Percentiles rank a stretch among this genome's conserved stretches.
Conservation (phyloP, 2,888 invertebrate species). For the Brachyptera putata region DNA sequence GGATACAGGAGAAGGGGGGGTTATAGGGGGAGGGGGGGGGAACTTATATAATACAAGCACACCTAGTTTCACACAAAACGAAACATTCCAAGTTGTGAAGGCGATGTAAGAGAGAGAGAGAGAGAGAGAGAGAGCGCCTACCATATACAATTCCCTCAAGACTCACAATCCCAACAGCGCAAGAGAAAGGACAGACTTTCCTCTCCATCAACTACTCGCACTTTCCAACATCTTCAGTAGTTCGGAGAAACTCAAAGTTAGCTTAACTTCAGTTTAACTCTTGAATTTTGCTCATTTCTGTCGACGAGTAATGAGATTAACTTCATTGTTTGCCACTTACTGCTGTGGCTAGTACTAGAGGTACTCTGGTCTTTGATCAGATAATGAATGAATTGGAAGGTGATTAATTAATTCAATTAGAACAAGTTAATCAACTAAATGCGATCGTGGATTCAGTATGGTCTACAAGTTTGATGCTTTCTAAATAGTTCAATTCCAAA, state of each 20-base stretch:
- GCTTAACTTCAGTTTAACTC: constrained; percentile 13
- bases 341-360: background rate
- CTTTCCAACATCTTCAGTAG: constrained; percentile 7
- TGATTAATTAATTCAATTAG: too few species aligned
- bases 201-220: constrained; percentile 4
- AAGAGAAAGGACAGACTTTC: constrained; percentile 12
- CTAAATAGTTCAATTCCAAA: too few species aligned
- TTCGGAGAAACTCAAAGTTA: constrained; percentile 14
- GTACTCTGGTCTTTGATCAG: too few species aligned
- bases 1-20: too few species aligned
- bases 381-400: too few species aligned
- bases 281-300: constrained; percentile 9
- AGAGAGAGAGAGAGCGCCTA: too few species aligned
- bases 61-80: constrained; percentile 9
- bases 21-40: background rate
- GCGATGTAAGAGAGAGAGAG: too few species aligned
- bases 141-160: constrained; percentile 1
- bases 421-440: too few species aligned
- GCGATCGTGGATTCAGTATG: too few species aligned
- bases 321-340: constrained; percentile 8
- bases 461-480: too few species aligned
- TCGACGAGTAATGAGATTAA: constrained; percentile 9
- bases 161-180: constrained; percentile 5
- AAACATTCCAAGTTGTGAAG: constrained; percentile 8
- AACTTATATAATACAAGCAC: constrained; percentile 3